Evolutionary conservation across 2,888 invertebrate genomes (phyloP), one percentile per base, ranked within the genome.

Genomic region (Gymnocheta viridis): DNA sequence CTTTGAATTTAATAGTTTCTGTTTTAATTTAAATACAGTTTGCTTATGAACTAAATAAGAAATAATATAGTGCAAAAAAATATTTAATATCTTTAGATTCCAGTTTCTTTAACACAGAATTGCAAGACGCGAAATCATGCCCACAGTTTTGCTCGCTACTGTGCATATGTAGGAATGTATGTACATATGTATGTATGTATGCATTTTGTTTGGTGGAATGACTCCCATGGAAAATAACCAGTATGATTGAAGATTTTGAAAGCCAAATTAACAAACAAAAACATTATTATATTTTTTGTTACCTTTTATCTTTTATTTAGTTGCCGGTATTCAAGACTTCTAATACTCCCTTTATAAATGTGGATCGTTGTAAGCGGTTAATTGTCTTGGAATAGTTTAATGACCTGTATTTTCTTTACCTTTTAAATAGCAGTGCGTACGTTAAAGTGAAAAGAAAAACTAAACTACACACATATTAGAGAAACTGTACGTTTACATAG

Each of bases 401-500:
- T 77, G 77, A 82, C 56, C 82, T 38, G 60, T 2, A 44, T 69
- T 64, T 35, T 38, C 38, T 10, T 35, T 14, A 22, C 24, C 17
- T 54, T 44, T 56, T 24, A 24, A 38, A 51, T 54, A 27, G 17
- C 17, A 47, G 2, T 66, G 56, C 24, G 56, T 58, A 22, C 24
- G 19, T 17, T 49, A 32, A 56, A 66, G 66, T 41, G 10, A 41
- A 69, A 73, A 35, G 12, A 67, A 70, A 60, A 77, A 66, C 58
- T 29, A 66, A 67, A 35, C 49, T 80, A n/a, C n/a, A n/a, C n/a
- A n/a, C n/a, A n/a, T n/a, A 67, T 60, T 35, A n/a, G 49, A 19
- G 56, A 73, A 83, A 83, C 83, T 83, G 80, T 83, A 83, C 82
- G 38, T 62, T 54, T 60, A 38, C 38, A n/a, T n/a, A n/a, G n/a